phyloP scores from a whole-genome alignment of 1,140 invertebrate genomes.

The Pararge aegeria region DNA sequence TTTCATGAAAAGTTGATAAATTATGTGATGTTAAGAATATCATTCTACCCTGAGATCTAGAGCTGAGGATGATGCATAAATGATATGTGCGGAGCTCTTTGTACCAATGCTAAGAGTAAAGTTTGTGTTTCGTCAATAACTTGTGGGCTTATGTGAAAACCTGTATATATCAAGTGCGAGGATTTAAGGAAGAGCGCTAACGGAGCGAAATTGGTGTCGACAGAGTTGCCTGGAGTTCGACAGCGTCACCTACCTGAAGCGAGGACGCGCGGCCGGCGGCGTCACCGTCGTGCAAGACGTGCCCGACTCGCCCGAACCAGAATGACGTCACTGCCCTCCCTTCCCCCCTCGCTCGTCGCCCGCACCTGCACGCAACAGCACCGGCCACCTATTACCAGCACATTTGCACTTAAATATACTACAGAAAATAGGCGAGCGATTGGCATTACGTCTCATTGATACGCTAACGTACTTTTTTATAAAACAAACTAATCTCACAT shows the following conservation, averaged over 20 bases:
- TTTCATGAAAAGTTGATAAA: too few relatives aligned
- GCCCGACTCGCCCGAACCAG: conserved; percentile 71
- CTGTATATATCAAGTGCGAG: background rate
- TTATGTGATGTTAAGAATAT: too few relatives aligned
- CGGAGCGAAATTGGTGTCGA: conserved; percentile 36
- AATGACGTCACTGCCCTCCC: conserved; percentile 41
- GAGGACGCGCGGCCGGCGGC: conserved; percentile 58
- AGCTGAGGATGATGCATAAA: too few relatives aligned
- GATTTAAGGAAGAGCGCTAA: conserved; percentile 20
- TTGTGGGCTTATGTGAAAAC: conserved; percentile 11
- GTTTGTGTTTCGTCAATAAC: too few relatives aligned
- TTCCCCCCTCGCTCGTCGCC: conserved; percentile 8
- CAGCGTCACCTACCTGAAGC: conserved; percentile 71
- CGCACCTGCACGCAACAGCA: conserved; percentile 1
- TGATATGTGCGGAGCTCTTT: too few relatives aligned
- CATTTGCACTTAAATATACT: conserved; percentile 5
- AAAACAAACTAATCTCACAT: background rate
- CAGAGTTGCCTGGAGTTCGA: conserved; percentile 77
- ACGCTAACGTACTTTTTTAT: background rate
- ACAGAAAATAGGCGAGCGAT: background rate
- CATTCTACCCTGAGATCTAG: too few relatives aligned
- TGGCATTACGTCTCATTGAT: conserved; percentile 2
- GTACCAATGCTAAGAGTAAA: too few relatives aligned
- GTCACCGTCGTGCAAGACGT: conserved; percentile 58
- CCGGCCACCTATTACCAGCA: conserved; percentile 14